These are phyloP conservation scores for Eulemur mongoz DNA, from an alignment of 2,797 vertebrate species.

Conservation along the genomic window DNA sequence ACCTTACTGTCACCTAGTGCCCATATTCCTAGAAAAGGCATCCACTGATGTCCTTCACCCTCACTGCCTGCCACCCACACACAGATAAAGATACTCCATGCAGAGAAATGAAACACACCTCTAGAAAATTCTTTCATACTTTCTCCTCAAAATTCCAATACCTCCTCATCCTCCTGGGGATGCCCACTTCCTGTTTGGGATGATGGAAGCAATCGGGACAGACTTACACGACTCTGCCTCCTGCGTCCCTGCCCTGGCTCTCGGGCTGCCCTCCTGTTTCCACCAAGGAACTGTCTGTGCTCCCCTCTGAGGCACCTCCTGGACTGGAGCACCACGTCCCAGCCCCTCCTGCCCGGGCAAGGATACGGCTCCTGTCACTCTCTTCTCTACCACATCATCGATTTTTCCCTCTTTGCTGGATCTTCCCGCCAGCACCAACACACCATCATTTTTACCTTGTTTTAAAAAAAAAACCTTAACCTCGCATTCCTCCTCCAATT, in stretches of 20 bases:
- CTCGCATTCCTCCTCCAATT: background rate
- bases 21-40: background rate
- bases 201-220: background rate
- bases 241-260: background rate
- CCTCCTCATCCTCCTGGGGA: background rate
- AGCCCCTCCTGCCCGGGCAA: background rate
- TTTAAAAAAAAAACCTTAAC: background rate
- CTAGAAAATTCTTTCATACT: background rate
- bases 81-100: background rate
- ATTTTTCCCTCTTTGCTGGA: background rate
- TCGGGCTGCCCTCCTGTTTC: background rate
- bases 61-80: background rate
- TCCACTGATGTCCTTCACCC: background rate
- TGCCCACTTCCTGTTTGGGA: background rate
- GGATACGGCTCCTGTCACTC: background rate
- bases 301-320: background rate
- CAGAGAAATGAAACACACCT: background rate
- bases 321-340: accelerated
- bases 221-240: background rate
- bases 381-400: background rate
- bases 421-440: background rate
- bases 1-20: background rate
- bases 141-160: background rate
- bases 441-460: background rate
- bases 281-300: accelerated